These are phyloP conservation scores for Burhinus oedicnemus DNA, from an alignment of 2,113 vertebrate species.

Conservation along the genomic window DNA sequence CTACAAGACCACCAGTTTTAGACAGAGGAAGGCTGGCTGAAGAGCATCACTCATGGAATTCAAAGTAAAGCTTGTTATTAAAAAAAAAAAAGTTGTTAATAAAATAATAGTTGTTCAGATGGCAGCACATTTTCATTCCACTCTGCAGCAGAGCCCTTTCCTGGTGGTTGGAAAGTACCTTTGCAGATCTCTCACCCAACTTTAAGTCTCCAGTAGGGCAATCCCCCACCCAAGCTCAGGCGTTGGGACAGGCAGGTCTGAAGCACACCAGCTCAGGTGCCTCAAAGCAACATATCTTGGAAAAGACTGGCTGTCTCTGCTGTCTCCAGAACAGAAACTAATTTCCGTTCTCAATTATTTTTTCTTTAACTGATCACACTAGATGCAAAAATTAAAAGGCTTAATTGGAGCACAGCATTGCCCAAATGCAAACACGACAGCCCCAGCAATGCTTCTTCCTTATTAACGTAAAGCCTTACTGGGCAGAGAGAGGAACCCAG, in stretches of 20 bases:
- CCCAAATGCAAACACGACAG: too few species aligned
- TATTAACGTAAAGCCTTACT: background rate
- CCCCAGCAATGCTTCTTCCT: background rate
- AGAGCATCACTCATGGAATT: background rate
- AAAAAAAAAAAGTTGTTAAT: background rate
- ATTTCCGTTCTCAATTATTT: background rate
- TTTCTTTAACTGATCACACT: background rate
- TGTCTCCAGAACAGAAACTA: background rate
- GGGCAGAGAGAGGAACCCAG: background rate
- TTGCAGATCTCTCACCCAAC: background rate
- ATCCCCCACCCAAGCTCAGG: background rate
- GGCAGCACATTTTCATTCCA: background rate
- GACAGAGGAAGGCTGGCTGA: background rate
- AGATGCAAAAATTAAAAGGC: background rate
- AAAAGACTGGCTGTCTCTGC: background rate
- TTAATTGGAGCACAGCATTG: background rate
- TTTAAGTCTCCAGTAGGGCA: background rate
- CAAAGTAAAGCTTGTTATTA: background rate
- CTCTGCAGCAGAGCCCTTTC: background rate
- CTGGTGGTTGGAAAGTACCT: background rate
- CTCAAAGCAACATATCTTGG: background rate
- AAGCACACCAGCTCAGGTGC: background rate
- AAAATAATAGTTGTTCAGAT: background rate
- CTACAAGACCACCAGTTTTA: background rate
- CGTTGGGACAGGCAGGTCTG: background rate